phyloP scores from a whole-genome alignment of 2,888 invertebrate species.

The Aleiodes testaceus region DNA sequence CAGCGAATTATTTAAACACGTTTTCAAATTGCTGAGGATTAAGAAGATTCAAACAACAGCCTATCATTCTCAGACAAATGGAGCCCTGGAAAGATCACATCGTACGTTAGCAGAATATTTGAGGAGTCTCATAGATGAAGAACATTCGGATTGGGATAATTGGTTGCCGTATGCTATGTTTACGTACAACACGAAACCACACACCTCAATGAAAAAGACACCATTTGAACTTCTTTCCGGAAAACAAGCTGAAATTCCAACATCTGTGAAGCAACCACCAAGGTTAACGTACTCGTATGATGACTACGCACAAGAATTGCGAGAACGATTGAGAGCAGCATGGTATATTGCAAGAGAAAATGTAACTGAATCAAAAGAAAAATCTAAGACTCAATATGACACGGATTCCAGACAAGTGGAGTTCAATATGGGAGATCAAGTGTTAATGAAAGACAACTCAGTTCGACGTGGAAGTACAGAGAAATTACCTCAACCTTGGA shows the following conservation, averaged over 20 bases:
- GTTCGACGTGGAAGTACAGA: too few species aligned
- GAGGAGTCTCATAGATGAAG: constrained; percentile 47
- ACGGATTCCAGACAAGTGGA: constrained; percentile 36
- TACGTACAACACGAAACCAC: constrained; percentile 47
- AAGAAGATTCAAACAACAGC: constrained; percentile 44
- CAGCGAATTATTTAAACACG: constrained; percentile 43
- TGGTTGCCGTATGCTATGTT: constrained; percentile 51
- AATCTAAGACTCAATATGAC: constrained; percentile 53
- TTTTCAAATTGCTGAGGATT: constrained; percentile 45
- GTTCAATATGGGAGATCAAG: constrained; percentile 47
- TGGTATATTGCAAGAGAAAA: constrained; percentile 54
- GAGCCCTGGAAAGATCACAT: constrained; percentile 47
- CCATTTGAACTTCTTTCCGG: constrained; percentile 37
- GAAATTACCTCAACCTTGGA: too few species aligned
- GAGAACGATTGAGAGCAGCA: constrained; percentile 51
- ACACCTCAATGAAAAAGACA: constrained; percentile 38
- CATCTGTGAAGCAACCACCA: constrained; percentile 53
- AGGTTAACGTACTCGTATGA: constrained; percentile 58
- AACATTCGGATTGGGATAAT: constrained; percentile 53
- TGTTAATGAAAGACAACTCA: constrained; percentile 33
- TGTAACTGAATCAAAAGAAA: constrained; percentile 51
- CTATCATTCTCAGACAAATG: constrained; percentile 51
- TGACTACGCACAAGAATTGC: constrained; percentile 52
- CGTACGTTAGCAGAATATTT: constrained; percentile 50
- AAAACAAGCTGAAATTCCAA: constrained; percentile 34